A percentile compares a stretch with the other conserved stretches of the same genome.
Conservation (phyloP, 1,140 invertebrate species). For the Papilio polyxenes region DNA sequence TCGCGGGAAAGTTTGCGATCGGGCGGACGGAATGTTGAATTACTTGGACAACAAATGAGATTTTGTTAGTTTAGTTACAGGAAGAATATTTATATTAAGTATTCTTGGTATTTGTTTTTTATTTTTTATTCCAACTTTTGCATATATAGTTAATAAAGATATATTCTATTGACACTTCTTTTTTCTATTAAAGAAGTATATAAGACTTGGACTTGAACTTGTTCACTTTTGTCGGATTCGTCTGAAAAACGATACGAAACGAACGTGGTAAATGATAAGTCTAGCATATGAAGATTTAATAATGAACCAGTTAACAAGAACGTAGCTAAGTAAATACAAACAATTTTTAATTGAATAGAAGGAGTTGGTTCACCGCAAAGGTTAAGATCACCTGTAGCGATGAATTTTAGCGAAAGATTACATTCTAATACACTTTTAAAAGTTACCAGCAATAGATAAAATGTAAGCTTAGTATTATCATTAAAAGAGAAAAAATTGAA, state of each 20-base stretch:
- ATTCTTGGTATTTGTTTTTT: background rate
- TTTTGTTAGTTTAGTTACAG: constrained; percentile 36
- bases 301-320: background rate
- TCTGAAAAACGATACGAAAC: background rate
- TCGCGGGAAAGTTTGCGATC: constrained; percentile 62
- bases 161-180: no score
- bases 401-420: no score
- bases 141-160: no score
- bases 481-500: no score
- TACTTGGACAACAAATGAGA: constrained; percentile 45
- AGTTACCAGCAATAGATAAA: no score
- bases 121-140: background rate
- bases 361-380: no score
- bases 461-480: no score
- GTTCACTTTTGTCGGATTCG: background rate
- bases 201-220: constrained; percentile 15
- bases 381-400: no score
- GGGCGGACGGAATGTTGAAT: constrained; percentile 49
- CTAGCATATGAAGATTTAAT: background rate
- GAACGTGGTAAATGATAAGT: background rate
- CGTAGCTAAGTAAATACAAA: background rate
- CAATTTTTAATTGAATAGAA: background rate
- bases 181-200: no score
- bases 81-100: background rate
- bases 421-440: no score